phyloP scores from a whole-genome alignment of 2,888 invertebrate genomes.

The Epinotia demarniana region DNA sequence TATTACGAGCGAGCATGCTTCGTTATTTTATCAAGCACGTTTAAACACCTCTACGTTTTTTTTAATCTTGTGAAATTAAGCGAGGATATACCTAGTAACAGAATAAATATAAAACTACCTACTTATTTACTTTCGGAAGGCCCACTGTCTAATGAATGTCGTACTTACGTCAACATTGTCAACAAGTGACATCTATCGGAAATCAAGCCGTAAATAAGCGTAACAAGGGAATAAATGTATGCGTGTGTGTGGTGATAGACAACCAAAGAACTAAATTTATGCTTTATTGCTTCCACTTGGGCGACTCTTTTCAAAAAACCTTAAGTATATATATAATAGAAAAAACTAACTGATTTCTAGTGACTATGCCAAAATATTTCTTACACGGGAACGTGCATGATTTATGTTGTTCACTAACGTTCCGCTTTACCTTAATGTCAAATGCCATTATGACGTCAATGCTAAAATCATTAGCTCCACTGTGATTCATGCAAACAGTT shows the following conservation, averaged over 20 bases:
- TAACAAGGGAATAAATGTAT: background rate
- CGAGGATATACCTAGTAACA: too few species aligned
- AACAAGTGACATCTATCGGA: background rate
- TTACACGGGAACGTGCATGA: background rate
- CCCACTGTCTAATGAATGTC: too few species aligned
- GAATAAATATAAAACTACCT: too few species aligned
- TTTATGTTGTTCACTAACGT: background rate
- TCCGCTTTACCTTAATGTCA: background rate
- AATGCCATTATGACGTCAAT: slow-evolving; percentile 26
- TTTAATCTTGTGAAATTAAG: too few species aligned
- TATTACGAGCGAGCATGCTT: background rate
- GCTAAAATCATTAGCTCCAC: slow-evolving; percentile 13
- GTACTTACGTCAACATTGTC: too few species aligned
- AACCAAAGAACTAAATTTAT: too few species aligned
- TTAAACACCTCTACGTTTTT: background rate
- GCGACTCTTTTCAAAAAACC: too few species aligned
- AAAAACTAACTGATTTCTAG: too few species aligned
- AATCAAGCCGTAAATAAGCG: background rate
- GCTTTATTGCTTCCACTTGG: too few species aligned
- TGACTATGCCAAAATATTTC: background rate
- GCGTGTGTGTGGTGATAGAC: background rate
- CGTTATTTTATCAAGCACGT: slow-evolving; percentile 6
- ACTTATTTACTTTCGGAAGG: too few species aligned
- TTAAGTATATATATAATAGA: too few species aligned
- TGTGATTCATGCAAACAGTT: slow-evolving; percentile 36